Evolutionary conservation across 2,888 invertebrate species (phyloP).

Genomic region (Leptopilina drosophilae): DNA sequence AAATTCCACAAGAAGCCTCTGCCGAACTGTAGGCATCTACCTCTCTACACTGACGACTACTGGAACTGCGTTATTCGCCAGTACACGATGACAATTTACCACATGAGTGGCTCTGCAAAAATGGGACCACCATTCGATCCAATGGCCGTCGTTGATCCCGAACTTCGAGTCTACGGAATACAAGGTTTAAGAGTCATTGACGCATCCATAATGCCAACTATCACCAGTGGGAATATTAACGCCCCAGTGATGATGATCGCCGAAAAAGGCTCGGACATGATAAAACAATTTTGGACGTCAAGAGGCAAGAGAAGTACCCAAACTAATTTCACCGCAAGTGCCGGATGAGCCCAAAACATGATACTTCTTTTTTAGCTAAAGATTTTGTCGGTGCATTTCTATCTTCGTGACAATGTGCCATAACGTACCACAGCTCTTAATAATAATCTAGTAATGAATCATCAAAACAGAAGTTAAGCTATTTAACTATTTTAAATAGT

Average conservation of each 20-base stretch:
- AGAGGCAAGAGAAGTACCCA: slow-evolving; percentile 55
- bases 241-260: slow-evolving; percentile 93
- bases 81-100: slow-evolving; percentile 93
- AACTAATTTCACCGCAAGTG: slow-evolving; percentile 41
- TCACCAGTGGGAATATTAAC: slow-evolving; percentile 92
- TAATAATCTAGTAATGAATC: no score
- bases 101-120: slow-evolving; percentile 89
- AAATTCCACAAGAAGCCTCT: slow-evolving; percentile 85
- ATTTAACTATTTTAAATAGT: no score
- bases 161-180: slow-evolving; percentile 87
- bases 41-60: slow-evolving; percentile 88
- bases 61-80: slow-evolving; percentile 91
- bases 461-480: no score
- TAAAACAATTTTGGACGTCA: slow-evolving; percentile 84
- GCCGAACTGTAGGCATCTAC: slow-evolving; percentile 90
- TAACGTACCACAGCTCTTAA: background rate
- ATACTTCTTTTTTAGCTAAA: background rate
- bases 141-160: slow-evolving; percentile 89
- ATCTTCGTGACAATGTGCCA: slow-evolving; percentile 18
- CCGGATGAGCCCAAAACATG: background rate
- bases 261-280: slow-evolving; percentile 90
- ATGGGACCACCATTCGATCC: slow-evolving; percentile 89
- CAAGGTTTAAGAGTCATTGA: slow-evolving; percentile 89
- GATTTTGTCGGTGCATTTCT: background rate
- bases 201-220: slow-evolving; percentile 92